Evolutionary conservation across 2,888 invertebrate species (phyloP).

Genomic region (Halictus quadricinctus): DNA sequence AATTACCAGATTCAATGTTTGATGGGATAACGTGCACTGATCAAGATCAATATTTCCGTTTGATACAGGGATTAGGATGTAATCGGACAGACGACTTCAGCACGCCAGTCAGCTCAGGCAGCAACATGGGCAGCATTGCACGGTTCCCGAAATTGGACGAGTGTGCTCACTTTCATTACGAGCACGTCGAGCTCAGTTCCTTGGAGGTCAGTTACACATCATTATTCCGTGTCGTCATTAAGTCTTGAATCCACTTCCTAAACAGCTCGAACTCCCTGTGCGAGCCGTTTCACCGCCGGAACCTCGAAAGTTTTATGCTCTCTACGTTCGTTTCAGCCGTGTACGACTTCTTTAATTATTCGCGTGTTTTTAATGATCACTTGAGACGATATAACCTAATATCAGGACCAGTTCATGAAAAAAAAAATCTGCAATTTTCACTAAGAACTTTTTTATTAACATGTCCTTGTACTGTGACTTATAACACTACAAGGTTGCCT

Average conservation of each 20-base stretch:
- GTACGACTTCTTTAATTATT: not conserved
- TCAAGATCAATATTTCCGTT: constrained; percentile 32
- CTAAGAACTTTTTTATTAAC: too few species aligned
- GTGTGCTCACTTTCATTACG: constrained; percentile 99
- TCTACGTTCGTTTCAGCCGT: not conserved
- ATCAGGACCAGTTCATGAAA: not conserved
- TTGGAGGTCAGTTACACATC: constrained; percentile 83
- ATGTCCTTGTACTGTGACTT: too few species aligned
- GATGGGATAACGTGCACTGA: not conserved
- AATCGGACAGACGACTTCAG: constrained; percentile 77
- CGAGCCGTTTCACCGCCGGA: not conserved
- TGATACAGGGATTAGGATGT: constrained; percentile 75
- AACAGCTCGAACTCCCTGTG: not conserved
- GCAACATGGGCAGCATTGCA: constrained; percentile 80
- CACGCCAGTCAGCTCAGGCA: constrained; percentile 77
- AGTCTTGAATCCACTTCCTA: not conserved
- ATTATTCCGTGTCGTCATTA: not conserved
- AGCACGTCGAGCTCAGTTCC: constrained; percentile 94
- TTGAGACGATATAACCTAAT: not conserved
- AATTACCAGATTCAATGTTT: not conserved
- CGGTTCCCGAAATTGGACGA: constrained; percentile 94
- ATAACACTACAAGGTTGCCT: too few species aligned
- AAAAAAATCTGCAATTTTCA: too few species aligned
- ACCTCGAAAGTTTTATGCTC: not conserved
- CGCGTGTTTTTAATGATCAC: not conserved